A percentile compares a stretch with the other conserved stretches of the same genome.
Evolutionary conservation across 2,797 vertebrate genomes (phyloP).

Genomic region (Gymnocypris eckloni): DNA sequence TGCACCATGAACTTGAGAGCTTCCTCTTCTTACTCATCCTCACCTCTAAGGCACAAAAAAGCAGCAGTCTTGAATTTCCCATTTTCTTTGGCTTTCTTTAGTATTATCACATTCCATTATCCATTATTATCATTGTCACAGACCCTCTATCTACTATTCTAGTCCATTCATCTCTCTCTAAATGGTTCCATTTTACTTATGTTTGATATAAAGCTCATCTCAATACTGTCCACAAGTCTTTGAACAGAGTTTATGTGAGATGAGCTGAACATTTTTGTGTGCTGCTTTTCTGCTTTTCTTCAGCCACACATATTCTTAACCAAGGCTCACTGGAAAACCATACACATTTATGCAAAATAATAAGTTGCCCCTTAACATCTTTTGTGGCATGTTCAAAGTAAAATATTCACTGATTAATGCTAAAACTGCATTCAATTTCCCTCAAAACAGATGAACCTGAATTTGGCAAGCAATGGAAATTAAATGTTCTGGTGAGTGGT

Average conservation of each 20-base stretch:
- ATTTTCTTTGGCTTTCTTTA: slow-evolving; percentile 19
- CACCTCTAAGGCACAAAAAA: not conserved
- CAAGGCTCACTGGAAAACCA: not conserved
- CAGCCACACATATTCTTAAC: not conserved
- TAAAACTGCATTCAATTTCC: not conserved
- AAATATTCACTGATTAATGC: not conserved
- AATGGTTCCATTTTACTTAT: slow-evolving; percentile 1
- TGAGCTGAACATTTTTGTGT: not conserved
- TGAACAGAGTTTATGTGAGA: not conserved
- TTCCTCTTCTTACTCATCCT: not conserved
- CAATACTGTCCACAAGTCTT: not conserved
- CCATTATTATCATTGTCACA: not conserved
- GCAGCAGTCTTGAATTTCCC: not conserved
- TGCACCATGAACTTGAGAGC: not conserved
- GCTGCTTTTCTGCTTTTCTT: not conserved
- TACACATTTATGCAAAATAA: not conserved
- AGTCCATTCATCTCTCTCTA: not conserved
- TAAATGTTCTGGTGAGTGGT: not conserved
- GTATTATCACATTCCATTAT: slow-evolving; percentile 15
- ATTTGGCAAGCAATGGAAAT: not conserved
- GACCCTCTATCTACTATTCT: not conserved
- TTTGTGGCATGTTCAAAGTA: not conserved
- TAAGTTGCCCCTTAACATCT: not conserved
- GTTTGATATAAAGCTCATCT: not conserved
- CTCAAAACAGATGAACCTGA: not conserved